These are phyloP conservation scores for Panopea generosa DNA, from an alignment of 2,888 invertebrate species.

Conservation along the genomic window DNA sequence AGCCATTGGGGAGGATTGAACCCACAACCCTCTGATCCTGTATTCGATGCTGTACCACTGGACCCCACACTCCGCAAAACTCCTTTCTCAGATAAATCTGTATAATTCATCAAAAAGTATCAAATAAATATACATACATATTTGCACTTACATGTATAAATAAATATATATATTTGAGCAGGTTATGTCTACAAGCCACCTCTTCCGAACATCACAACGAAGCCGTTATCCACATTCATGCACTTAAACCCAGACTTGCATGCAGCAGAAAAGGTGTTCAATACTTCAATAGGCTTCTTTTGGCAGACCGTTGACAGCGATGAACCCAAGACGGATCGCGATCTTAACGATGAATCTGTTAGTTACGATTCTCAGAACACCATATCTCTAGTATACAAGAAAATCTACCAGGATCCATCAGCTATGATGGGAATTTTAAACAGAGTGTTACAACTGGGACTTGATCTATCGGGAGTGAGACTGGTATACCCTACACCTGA, in stretches of 20 bases:
- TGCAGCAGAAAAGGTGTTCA: slow-evolving; percentile 78
- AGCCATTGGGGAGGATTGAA: no score
- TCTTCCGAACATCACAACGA: slow-evolving; percentile 78
- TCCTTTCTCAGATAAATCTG: no score
- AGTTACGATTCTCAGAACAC: slow-evolving; percentile 79
- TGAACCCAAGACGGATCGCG: slow-evolving; percentile 69
- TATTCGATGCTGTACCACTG: no score
- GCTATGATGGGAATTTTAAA: slow-evolving; percentile 80
- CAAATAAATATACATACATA: no score
- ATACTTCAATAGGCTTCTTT: slow-evolving; percentile 79
- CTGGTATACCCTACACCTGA: slow-evolving; percentile 78
- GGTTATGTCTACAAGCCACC: slow-evolving; percentile 76
- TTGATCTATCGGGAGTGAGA: slow-evolving; percentile 80
- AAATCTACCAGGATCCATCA: slow-evolving; percentile 77
- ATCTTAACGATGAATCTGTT: slow-evolving; percentile 63
- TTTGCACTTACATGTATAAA: no score
- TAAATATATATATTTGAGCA: slow-evolving; percentile 6
- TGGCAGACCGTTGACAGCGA: slow-evolving; percentile 83
- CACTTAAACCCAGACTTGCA: slow-evolving; percentile 77
- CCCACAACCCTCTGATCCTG: no score
- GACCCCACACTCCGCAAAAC: no score
- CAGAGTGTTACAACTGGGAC: slow-evolving; percentile 78
- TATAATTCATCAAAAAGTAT: no score
- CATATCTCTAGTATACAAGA: slow-evolving; percentile 80
- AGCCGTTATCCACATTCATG: slow-evolving; percentile 82